Evolutionary conservation across 1,140 invertebrate genomes (phyloP).

Genomic region (Drosophila sp.): DNA sequence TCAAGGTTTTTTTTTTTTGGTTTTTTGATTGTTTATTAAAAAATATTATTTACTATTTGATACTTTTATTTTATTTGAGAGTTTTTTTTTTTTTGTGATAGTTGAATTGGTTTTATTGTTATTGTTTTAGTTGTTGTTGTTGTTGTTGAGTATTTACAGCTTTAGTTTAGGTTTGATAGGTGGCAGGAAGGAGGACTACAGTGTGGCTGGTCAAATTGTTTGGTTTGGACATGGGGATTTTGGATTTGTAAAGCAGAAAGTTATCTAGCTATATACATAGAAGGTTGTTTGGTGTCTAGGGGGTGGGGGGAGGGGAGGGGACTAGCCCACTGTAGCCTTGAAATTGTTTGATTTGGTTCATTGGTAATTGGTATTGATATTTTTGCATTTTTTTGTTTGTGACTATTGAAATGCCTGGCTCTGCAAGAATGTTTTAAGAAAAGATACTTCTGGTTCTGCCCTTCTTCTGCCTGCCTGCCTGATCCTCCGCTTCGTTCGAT

Average conservation of each 20-base stretch:
- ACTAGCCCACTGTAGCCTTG: slow-evolving; percentile 1
- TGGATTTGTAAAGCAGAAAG: background rate
- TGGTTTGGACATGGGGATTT: background rate
- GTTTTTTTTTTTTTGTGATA: background rate
- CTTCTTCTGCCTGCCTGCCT: background rate
- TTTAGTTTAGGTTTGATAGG: background rate
- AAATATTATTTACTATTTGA: slow-evolving; percentile 8
- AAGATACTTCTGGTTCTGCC: background rate
- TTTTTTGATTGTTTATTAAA: slow-evolving; percentile 5
- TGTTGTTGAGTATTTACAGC: slow-evolving; percentile 8
- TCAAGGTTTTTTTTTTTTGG: background rate
- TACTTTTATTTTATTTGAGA: background rate
- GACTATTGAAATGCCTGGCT: background rate
- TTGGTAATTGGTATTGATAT: background rate
- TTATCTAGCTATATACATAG: background rate
- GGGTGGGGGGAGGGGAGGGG: background rate
- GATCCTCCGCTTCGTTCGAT: background rate
- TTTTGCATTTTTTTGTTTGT: background rate
- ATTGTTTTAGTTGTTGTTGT: background rate
- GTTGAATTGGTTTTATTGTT: background rate
- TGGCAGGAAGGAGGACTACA: slow-evolving; percentile 2
- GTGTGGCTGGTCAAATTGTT: background rate
- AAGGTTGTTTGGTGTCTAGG: background rate
- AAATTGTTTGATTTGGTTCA: background rate
- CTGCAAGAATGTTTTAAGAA: background rate